A percentile compares a stretch with the other conserved stretches of the same genome.
Conservation (phyloP, 2,113 vertebrate species). For the Rhegmatorhina hoffmannsi region DNA sequence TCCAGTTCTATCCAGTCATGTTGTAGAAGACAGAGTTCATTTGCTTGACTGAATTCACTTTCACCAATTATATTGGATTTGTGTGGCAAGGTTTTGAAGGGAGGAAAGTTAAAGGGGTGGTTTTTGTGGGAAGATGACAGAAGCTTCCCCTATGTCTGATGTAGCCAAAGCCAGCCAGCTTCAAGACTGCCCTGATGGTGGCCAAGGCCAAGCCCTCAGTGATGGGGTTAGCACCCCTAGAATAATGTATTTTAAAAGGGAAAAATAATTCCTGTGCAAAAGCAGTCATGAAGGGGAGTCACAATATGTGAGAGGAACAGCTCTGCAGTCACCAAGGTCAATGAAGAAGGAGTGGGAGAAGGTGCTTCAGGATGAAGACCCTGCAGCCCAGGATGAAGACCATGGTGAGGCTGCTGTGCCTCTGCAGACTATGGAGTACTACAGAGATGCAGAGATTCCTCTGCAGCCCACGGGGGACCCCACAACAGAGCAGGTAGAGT, state of each 20-base stretch:
- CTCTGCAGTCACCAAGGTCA: background rate
- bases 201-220: background rate
- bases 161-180: rapidly evolving
- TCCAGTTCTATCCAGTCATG: background rate
- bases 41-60: background rate
- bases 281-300: background rate
- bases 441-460: background rate
- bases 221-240: rapidly evolving
- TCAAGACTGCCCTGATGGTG: background rate
- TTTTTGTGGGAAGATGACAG: background rate
- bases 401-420: background rate
- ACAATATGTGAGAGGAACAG: background rate
- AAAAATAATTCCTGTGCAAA: background rate
- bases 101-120: background rate
- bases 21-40: background rate
- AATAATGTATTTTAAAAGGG: background rate
- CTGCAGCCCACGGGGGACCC: background rate
- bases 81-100: background rate
- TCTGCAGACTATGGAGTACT: background rate
- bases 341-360: background rate
- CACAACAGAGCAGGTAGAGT: no score
- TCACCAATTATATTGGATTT: background rate
- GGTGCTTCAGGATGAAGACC: background rate
- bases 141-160: background rate
- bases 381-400: background rate